Base-by-base conservation (phyloP, 2,113 vertebrate genomes). In the Trogon melanurus region DNA sequence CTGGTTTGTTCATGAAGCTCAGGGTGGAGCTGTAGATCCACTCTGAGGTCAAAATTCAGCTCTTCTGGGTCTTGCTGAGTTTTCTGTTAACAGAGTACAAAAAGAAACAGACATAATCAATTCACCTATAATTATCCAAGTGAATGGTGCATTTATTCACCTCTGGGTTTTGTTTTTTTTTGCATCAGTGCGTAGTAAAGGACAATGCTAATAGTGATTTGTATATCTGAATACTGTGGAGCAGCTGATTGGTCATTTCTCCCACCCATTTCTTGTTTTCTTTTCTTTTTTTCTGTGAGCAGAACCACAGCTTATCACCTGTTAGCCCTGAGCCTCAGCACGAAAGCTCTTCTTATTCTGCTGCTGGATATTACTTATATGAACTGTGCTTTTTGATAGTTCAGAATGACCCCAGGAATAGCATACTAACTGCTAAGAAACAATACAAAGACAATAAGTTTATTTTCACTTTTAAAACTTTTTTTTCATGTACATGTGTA, bases 371-470 rank as follows among this genome's bases (percentile, higher is more conserved):
- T 19, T 38, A 34, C 32, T 47, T 62, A 26, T 16, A 67, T 27
- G 51, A 81, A 81, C 21, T 0, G 0, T 47, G 57, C 16, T 64
- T 88, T 84, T 60, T 2, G 1, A n/a, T 21, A 44, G 23, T 29
- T 70, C 67, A 73, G 54, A 54, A 57, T 64, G 9, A 74, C 13
- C 19, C 16, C 36, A 76, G 25, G 27, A 76, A 50, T 13, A 67
- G 26, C 38, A 44, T 10, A 72, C 61, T n/a, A 85, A 69, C 30
- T 85, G 23, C 54, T 58, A 65, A 47, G 62, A 72, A 76, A 70
- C 4, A 70, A 61, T 13, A 9, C 16, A 89, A 82, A 65, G 17
- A 36, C 53, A 82, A 36, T 3, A 38, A 83, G n/a, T 4, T 47
- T 18, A 7, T 9, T 27, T 79, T 14, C 30, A 61, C 19, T 79